Evolutionary conservation across 2,888 invertebrate species (phyloP).

Genomic region (Hirtodrosophila histrioides): DNA sequence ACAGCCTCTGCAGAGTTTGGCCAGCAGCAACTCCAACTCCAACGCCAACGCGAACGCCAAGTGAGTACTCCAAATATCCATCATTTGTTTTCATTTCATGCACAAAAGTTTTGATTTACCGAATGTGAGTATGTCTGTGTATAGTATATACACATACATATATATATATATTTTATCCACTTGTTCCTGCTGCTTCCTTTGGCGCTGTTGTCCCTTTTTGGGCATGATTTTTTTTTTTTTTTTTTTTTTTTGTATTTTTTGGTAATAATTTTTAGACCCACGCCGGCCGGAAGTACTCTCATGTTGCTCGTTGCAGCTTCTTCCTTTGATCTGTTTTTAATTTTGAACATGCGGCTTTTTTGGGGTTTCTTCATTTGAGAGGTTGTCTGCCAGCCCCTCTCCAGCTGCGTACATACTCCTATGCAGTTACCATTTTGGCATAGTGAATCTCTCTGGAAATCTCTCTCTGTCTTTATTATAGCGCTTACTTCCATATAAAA

Average conservation of each 20-base stretch:
- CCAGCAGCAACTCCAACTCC: constrained; percentile 49
- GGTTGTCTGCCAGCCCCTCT: constrained; percentile 26
- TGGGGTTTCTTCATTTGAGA: constrained; percentile 15
- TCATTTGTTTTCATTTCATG: constrained; percentile 78
- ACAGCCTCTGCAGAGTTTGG: constrained; percentile 45
- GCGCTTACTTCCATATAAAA: constrained; percentile 51
- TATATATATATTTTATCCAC: constrained; percentile 33
- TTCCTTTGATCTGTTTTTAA: constrained; percentile 80
- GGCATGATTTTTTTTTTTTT: constrained; percentile 38
- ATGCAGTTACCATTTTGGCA: constrained; percentile 49
- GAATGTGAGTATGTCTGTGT: constrained; percentile 28
- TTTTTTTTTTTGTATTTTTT: constrained; percentile 28
- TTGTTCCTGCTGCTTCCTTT: constrained; percentile 49
- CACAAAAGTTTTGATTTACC: constrained; percentile 78
- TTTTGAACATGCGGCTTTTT: constrained; percentile 62
- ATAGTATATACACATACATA: constrained; percentile 9
- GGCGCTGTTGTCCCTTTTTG: constrained; percentile 61
- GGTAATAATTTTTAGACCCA: constrained; percentile 67
- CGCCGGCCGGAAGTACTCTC: constrained; percentile 69
- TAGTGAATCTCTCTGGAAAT: constrained; percentile 36
- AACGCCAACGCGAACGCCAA: constrained; percentile 48
- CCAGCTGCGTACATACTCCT: not conserved
- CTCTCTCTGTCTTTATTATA: constrained; percentile 50
- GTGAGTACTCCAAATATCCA: constrained; percentile 73
- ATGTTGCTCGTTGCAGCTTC: constrained; percentile 57